Conservation (phyloP, 2,113 vertebrate species). For the Ceyx cyanopectus region DNA sequence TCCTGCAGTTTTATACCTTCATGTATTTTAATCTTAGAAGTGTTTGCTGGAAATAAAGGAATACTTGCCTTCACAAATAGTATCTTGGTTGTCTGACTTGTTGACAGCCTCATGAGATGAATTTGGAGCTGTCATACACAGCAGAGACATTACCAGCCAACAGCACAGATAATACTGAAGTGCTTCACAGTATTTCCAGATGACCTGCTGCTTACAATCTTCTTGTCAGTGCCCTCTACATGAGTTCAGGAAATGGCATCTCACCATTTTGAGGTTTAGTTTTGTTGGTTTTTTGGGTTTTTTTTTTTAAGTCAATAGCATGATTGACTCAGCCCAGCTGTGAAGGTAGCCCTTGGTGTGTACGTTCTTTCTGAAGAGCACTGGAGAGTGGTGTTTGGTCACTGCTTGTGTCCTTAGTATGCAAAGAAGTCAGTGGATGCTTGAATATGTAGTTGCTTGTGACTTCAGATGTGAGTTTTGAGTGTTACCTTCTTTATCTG, state of each 20-base stretch:
- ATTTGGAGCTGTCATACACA: neutral
- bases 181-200: neutral
- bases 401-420: neutral
- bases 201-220: neutral
- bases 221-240: accelerated
- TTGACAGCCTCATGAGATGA: neutral
- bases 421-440: neutral
- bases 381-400: neutral
- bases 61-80: neutral
- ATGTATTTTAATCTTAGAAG: neutral
- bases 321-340: neutral
- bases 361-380: neutral
- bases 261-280: accelerated
- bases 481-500: neutral
- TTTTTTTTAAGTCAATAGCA: neutral
- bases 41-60: neutral
- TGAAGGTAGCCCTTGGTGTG: neutral
- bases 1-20: neutral
- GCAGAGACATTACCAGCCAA: neutral
- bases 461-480: neutral
- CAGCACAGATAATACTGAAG: neutral
- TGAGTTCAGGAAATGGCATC: neutral
- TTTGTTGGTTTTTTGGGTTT: neutral
- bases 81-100: neutral
- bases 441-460: neutral